phyloP scores from a whole-genome alignment of 2,888 invertebrate genomes.

The Anoplius nigerrimus region DNA sequence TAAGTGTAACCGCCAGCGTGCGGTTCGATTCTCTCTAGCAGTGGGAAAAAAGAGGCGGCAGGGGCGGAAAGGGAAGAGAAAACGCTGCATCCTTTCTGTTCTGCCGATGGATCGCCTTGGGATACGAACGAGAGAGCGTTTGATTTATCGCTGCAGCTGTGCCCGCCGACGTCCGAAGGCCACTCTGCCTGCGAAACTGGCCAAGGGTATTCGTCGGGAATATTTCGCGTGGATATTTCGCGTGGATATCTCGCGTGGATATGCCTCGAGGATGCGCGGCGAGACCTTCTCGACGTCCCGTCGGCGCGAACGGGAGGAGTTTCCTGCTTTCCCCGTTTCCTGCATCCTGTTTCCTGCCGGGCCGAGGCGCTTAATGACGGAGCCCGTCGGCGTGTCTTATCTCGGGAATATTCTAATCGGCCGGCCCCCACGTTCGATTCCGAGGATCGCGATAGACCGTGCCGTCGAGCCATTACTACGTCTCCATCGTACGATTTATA shows the following conservation, averaged over 20 bases:
- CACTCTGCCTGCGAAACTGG: not conserved
- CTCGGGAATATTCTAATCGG: constrained; percentile 61
- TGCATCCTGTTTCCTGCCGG: constrained; percentile 32
- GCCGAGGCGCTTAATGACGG: constrained; percentile 50
- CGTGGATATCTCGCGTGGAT: too few species aligned
- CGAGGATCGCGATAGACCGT: constrained; percentile 9
- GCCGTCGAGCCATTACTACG: not conserved
- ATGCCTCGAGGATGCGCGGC: too few species aligned
- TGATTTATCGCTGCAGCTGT: constrained; percentile 27
- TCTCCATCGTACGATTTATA: constrained; percentile 1
- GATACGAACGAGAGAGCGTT: constrained; percentile 28
- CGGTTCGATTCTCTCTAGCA: not conserved
- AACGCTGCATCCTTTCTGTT: not conserved
- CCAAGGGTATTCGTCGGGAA: not conserved
- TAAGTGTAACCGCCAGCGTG: too few species aligned
- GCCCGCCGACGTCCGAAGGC: constrained; percentile 14
- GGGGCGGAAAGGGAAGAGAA: not conserved
- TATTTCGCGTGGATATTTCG: too few species aligned
- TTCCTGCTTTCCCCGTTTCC: constrained; percentile 11
- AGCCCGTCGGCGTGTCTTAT: constrained; percentile 54
- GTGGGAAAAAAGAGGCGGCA: not conserved
- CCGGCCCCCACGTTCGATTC: constrained; percentile 18
- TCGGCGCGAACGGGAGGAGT: constrained; percentile 9
- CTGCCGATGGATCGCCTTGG: constrained; percentile 23
- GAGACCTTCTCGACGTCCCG: too few species aligned